A percentile compares a stretch with the other conserved stretches of the same genome.
phyloP scores from a whole-genome alignment of 2,888 invertebrate species.

The Drosophila differens region DNA sequence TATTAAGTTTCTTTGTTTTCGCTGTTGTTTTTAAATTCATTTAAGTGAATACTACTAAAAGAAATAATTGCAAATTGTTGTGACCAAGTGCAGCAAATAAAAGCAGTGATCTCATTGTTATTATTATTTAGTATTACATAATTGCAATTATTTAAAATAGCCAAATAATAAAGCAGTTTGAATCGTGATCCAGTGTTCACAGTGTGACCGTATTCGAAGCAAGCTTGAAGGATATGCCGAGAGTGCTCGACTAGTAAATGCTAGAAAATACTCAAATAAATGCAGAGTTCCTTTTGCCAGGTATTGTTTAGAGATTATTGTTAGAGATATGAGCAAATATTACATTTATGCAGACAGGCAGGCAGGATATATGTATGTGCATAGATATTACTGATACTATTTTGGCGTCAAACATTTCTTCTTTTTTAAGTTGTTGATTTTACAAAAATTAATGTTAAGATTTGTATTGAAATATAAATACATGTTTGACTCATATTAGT shows the following conservation, averaged over 20 bases:
- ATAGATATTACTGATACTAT: neutral
- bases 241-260: neutral
- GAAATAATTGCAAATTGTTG: constrained; percentile 54
- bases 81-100: constrained; percentile 64
- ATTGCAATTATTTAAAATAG: constrained; percentile 4
- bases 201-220: constrained; percentile 22
- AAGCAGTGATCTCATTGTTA: constrained; percentile 44
- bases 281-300: neutral
- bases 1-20: constrained; percentile 36
- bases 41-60: constrained; percentile 31
- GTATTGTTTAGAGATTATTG: neutral
- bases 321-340: neutral
- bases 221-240: neutral
- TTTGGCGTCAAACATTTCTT: neutral
- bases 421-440: neutral
- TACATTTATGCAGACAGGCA: neutral
- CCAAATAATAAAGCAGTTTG: constrained; percentile 1
- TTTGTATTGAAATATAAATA: neutral
- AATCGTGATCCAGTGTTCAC: neutral
- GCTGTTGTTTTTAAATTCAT: constrained; percentile 7
- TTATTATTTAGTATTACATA: constrained; percentile 8
- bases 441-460: neutral
- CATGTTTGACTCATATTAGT: neutral
- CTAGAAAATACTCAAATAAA: neutral
- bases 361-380: neutral